phyloP scores from a whole-genome alignment of 2,797 vertebrate genomes.

The Intellagama lesueurii region DNA sequence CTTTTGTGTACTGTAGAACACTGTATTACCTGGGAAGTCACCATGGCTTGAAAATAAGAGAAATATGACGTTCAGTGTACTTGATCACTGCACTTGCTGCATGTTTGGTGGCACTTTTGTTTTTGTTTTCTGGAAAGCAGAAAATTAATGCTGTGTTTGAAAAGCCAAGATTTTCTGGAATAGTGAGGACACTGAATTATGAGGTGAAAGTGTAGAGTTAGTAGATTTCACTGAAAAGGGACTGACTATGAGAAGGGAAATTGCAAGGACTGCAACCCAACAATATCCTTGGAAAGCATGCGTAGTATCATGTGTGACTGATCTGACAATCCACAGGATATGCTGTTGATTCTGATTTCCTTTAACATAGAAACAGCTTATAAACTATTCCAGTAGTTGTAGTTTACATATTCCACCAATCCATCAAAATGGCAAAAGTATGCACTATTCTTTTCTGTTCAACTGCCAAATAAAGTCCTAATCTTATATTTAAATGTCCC shows the following conservation, averaged over 20 bases:
- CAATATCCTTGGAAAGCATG: background rate
- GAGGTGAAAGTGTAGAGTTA: background rate
- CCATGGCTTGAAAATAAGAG: background rate
- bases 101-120: background rate
- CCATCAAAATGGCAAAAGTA: background rate
- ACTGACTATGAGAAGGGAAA: background rate
- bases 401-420: background rate
- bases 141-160: background rate
- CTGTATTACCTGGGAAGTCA: background rate
- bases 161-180: background rate
- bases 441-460: background rate
- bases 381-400: background rate
- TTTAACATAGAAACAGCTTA: background rate
- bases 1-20: background rate
- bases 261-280: background rate
- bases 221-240: background rate
- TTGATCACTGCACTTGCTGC: background rate
- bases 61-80: background rate
- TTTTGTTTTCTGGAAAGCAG: background rate
- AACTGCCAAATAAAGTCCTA: background rate
- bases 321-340: background rate
- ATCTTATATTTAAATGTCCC: background rate
- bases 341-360: background rate
- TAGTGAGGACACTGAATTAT: background rate
- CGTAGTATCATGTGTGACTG: background rate